Base-by-base conservation (phyloP, 2,797 vertebrate species). In the Philypnodon macrostomus region DNA sequence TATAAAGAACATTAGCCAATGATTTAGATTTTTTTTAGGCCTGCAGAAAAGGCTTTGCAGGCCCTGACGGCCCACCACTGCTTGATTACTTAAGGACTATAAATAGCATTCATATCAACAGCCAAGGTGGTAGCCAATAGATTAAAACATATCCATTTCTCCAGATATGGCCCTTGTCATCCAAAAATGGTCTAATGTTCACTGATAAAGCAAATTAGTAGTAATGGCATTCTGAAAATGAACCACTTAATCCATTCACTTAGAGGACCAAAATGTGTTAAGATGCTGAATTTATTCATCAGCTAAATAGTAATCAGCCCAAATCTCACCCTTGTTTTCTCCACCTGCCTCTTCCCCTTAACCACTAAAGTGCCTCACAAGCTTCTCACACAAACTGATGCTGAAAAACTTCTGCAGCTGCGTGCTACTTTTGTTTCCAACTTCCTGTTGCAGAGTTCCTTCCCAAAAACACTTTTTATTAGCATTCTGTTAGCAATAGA, bases 371-470 rank as follows among this genome's bases (percentile, higher is more conserved):
- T 4, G 30, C 26, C 18, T 27, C 38, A 38, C n/a, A 10, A 10
- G 52, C 72, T 50, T 64, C 56, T 64, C 39, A 26, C 34, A 8
- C 13, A 55, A 39, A n/a, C 34, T 19, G 0, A 50, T 32, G 32
- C 27, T 23, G 17, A 35, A 12, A 23, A 48, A 41, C 34, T 36
- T 47, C 19, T 21, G 64, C 16, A 19, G 6, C 50, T 47, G 32
- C 27, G 3, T 9, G 14, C 30, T 55, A 38, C 34, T 58, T 58
- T 60, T 42, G 21, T 42, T 56, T 52, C 24, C 47, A 18, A 7
- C 67, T 70, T 51, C 36, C 49, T 56, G 34, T 45, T 3, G 9
- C 18, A 11, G 15, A 41, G 60, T 67, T 70, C 65, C 51, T 60
- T 26, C 7, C 11, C 1, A 42, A 36, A 32, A 42, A n/a, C 15